Base-by-base conservation (phyloP, 1,140 invertebrate species). In the Asobara japonica region DNA sequence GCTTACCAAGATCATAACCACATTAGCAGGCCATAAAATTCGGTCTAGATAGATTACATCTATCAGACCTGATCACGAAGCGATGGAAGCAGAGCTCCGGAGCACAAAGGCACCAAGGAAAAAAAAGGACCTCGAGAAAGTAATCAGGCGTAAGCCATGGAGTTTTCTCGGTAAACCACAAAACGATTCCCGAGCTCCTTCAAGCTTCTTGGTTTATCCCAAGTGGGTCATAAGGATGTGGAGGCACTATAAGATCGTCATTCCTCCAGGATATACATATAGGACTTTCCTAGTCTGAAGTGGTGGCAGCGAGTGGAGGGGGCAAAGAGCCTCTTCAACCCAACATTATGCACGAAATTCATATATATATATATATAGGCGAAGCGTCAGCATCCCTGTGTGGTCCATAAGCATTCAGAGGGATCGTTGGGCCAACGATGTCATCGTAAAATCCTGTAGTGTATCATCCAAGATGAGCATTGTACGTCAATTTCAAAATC, bases 161-260 rank as follows among this genome's bases (percentile, higher is more conserved):
- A 56, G 27, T 30, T 30, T 29, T 29, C 29, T 16, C 27, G 60
- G 51, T 60, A 60, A 62, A 62, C 60, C 60, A 30, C 60, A 62
- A 62, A 62, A 62, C 60, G 60, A 62, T 62, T 62, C 27, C 29
- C 11, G 27, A 36, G 3, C 25, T 20, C 27, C 27, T 68, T 45
- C 29, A 22, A n/a, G 51, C 48, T 61, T 38, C 29, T 33, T 25
- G 48, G 18, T 31, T 27, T 36, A 60, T 69, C 60, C 60, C 48
- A 69, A 69, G 67, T 69, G 51, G 67, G 67, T 69, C 67, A 69
- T 69, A 69, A 69, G 67, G 22, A 56, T 56, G 51, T 25, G 51
- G 22, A 22, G 51, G 22, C 29, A 31, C 16, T 33, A 61, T 69
- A 69, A 61, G 51, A 66, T 20, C 25, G 48, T 61, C 30, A 22